These are phyloP conservation scores for Alcis repandata DNA, from an alignment of 2,888 invertebrate genomes.

Conservation along the genomic window DNA sequence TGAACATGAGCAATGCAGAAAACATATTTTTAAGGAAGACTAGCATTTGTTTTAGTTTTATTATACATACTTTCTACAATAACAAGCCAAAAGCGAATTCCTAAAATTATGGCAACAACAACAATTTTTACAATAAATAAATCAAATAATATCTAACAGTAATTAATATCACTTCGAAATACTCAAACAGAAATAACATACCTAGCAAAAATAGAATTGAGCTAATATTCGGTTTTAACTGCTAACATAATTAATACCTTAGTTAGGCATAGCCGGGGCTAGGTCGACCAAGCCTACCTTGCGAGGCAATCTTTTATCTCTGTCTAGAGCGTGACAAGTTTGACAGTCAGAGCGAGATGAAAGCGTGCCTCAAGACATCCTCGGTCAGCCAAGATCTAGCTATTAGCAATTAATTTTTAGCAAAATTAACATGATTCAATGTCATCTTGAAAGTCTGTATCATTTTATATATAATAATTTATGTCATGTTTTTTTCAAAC, in stretches of 20 bases:
- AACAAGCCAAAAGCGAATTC: background rate
- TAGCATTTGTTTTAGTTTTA: background rate
- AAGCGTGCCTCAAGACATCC: too few relatives aligned
- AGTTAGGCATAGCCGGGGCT: too few relatives aligned
- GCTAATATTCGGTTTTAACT: constrained; percentile 33
- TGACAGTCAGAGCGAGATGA: too few relatives aligned
- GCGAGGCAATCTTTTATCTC: too few relatives aligned
- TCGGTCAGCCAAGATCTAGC: too few relatives aligned
- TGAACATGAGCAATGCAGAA: background rate
- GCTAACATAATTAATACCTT: constrained; percentile 26
- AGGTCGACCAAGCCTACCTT: too few relatives aligned
- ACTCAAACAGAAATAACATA: constrained; percentile 27
- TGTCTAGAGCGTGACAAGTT: too few relatives aligned
- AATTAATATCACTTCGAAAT: constrained; percentile 43
- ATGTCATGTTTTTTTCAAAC: background rate
- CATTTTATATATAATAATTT: background rate
- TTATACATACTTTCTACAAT: background rate
- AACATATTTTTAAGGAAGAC: background rate
- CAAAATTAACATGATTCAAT: background rate
- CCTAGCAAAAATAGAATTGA: constrained; percentile 30
- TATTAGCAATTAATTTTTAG: background rate
- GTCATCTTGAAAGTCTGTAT: background rate
- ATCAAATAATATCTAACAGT: constrained; percentile 15
- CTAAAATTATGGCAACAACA: constrained; percentile 29
- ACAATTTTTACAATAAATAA: constrained; percentile 23